phyloP scores from a whole-genome alignment of 92 coral and sea anemone genomes.

The Bergia puertoricense region DNA sequence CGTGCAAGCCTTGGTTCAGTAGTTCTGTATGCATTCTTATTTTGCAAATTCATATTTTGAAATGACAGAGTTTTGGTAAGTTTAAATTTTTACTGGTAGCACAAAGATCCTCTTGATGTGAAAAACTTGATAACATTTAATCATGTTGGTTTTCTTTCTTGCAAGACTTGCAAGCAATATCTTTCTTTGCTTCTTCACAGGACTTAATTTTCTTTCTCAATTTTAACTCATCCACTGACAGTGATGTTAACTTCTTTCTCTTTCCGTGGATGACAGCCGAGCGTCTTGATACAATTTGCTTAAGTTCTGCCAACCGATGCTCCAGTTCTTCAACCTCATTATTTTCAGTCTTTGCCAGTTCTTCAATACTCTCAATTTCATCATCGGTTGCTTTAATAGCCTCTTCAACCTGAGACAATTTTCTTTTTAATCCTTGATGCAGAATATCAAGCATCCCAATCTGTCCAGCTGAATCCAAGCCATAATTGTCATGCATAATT shows the following conservation, averaged over 20 bases:
- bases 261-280: conserved; percentile 23
- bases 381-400: conserved; percentile 34
- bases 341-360: conserved; percentile 17
- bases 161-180: conserved; percentile 34
- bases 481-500: conserved; percentile 40
- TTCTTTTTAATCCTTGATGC: conserved; percentile 34
- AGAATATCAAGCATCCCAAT: conserved; percentile 41
- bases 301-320: conserved; percentile 27
- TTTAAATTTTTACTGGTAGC: background rate
- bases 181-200: conserved; percentile 38
- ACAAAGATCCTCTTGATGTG: background rate
- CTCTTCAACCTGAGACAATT: conserved; percentile 30
- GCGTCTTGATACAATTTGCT: conserved; percentile 23
- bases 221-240: conserved; percentile 34
- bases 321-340: conserved; percentile 30
- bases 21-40: background rate
- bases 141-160: conserved; percentile 23
- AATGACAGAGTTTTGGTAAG: background rate
- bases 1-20: background rate
- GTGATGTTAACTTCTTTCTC: conserved; percentile 9
- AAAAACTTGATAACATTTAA: background rate
- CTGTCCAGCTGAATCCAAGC: conserved; percentile 39
- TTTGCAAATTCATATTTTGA: background rate
- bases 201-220: conserved; percentile 36
- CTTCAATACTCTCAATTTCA: conserved; percentile 30